Evolutionary conservation across 2,888 invertebrate species (phyloP).

Genomic region (Andrena bicolor): DNA sequence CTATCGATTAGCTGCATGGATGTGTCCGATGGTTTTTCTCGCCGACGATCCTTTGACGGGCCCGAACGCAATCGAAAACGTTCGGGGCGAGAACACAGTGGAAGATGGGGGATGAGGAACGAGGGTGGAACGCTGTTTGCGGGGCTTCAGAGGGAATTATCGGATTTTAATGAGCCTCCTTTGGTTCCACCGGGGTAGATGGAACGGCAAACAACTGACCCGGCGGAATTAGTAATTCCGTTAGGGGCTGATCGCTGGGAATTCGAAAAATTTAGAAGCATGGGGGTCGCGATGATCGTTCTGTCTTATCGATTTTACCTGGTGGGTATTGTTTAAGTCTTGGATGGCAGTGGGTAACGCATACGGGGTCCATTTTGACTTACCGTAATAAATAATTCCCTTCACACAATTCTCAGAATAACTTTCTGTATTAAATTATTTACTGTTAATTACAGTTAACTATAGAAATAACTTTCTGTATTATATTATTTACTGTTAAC

Average conservation of each 20-base stretch:
- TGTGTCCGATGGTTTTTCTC: conserved; percentile 20
- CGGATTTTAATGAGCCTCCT: conserved; percentile 38
- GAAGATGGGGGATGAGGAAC: not conserved
- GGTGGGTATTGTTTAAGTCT: too few species aligned
- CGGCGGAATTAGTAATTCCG: conserved; percentile 31
- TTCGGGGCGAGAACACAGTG: not conserved
- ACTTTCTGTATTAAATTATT: too few species aligned
- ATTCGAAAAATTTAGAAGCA: conserved; percentile 25
- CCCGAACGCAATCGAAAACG: not conserved
- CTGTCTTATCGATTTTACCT: conserved; percentile 24
- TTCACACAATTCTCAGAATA: too few species aligned
- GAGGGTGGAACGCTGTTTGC: conserved; percentile 13
- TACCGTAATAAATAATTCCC: too few species aligned
- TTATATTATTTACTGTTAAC: too few species aligned
- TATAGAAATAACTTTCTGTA: too few species aligned
- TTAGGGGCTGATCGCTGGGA: not conserved
- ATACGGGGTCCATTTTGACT: too few species aligned
- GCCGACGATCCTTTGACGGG: not conserved
- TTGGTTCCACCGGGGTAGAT: conserved; percentile 12
- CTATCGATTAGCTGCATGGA: conserved; percentile 39
- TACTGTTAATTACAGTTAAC: too few species aligned
- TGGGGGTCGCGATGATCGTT: conserved; percentile 20
- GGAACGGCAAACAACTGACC: conserved; percentile 29
- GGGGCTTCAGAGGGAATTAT: conserved; percentile 27
- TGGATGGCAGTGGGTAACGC: too few species aligned